Evolutionary conservation across 2,797 vertebrate genomes (phyloP), one percentile per base, ranked within the genome.

Genomic region (Calcarius lapponicus): DNA sequence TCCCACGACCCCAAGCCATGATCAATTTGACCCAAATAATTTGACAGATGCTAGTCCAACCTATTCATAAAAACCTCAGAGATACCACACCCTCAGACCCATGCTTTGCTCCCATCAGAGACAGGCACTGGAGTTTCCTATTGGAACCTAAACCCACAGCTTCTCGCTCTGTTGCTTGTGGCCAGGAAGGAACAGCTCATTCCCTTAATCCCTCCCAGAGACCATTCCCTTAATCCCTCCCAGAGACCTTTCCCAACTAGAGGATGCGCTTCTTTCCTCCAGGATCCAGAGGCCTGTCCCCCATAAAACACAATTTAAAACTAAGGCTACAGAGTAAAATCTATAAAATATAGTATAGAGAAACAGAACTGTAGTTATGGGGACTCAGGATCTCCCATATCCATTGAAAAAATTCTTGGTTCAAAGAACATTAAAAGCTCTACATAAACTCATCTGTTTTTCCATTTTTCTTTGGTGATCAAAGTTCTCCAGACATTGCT

Each of bases 141-240:
- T 2, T 75, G 84, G 78, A 82, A 93, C 92, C 76, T 81, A 91
- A 93, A 85, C 66, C 47, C 67, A 66, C 60, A 56, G 21, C 32
- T 75, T 71, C 65, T 94, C 19, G 2, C 43, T 81, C 9, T 54
- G 2, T 58, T 72, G 54, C 74, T 25, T 47, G 71, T 21, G 40
- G 78, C 92, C 62, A 79, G 73, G 78, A 91, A 66, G 86, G 85
- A 96, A 94, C 54, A 92, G 74, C 78, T 89, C 74, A 69, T 86
- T 86, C 32, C 34, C 20, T 65, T 65, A 92, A 93, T 50, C 43
- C n/a, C 69, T 67, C 61, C 34, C 57, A 60, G 56, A 83, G 61
- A 40, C 20, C 40, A 74, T 86, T 83, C 54, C 72, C 71, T 67
- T 64, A 91, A 93, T 54, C 45, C 38, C 66, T 65, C 58, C 36